Evolutionary conservation across 2,113 vertebrate genomes (phyloP).

Genomic region (Neodon shergylaensis): DNA sequence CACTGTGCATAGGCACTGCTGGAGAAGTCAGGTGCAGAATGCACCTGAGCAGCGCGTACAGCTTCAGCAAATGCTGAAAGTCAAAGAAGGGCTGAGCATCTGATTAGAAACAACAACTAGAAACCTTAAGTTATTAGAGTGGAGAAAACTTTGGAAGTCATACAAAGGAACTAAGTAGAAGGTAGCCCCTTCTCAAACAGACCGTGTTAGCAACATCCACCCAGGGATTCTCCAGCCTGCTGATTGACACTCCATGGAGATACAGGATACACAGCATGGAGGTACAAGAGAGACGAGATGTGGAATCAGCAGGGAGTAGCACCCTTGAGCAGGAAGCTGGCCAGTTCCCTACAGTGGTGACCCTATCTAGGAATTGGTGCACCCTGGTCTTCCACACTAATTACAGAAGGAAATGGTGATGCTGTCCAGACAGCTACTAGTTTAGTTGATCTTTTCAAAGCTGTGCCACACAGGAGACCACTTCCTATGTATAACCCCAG

Average conservation of each 20-base stretch:
- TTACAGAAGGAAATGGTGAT: slow-evolving; percentile 41
- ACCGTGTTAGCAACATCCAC: not conserved
- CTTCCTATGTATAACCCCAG: too few relatives aligned
- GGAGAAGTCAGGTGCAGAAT: not conserved
- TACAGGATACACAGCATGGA: not conserved
- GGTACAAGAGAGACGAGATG: not conserved
- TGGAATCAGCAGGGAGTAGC: not conserved
- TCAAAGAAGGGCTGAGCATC: not conserved
- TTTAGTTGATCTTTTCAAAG: slow-evolving; percentile 47
- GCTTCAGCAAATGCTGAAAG: not conserved
- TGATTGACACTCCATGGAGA: not conserved
- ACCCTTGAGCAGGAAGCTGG: not conserved
- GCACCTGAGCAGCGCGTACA: not conserved
- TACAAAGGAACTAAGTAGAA: not conserved
- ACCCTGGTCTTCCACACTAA: not conserved
- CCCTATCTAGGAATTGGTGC: slow-evolving; percentile 55
- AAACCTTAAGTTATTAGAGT: not conserved
- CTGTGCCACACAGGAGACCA: fast-evolving
- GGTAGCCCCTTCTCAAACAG: not conserved
- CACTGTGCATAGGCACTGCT: not conserved
- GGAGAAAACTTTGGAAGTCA: not conserved
- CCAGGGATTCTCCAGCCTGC: not conserved
- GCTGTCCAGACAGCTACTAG: not conserved
- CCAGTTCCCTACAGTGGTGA: not conserved
- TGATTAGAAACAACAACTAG: not conserved